Evolutionary conservation across 2,113 vertebrate species (phyloP).

Genomic region (Maccullochella peelii): DNA sequence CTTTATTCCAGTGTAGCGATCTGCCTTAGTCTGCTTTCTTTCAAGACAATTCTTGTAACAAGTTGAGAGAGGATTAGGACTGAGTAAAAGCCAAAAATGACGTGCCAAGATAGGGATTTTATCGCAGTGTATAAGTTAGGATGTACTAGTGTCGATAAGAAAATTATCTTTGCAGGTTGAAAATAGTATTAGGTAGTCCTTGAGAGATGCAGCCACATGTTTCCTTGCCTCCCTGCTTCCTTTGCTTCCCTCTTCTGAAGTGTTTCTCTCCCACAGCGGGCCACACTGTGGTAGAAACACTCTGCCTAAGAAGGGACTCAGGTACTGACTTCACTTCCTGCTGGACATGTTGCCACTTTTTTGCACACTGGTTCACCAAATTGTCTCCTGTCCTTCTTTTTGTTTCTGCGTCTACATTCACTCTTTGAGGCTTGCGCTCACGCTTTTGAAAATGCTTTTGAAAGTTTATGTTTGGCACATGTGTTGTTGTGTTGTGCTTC

Average conservation of each 20-base stretch:
- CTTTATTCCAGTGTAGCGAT: neutral
- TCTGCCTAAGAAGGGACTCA: constrained; percentile 99
- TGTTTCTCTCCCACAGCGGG: constrained; percentile 93
- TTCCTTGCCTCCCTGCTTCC: constrained; percentile 42
- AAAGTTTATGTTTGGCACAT: constrained; percentile 52
- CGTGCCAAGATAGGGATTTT: constrained; percentile 1
- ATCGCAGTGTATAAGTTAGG: constrained; percentile 8
- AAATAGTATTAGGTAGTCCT: neutral
- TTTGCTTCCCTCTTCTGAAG: constrained; percentile 80
- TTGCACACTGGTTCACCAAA: constrained; percentile 47
- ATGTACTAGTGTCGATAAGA: neutral
- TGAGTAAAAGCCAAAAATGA: neutral
- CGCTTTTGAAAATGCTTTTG: constrained; percentile 31
- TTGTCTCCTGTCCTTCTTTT: constrained; percentile 30
- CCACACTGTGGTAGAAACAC: constrained; percentile 98
- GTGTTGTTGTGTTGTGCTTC: constrained; percentile 64
- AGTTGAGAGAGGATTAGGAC: neutral
- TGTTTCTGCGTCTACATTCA: constrained; percentile 41
- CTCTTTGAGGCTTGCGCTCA: constrained; percentile 56
- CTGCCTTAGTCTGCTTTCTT: neutral
- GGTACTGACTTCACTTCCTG: constrained; percentile 86
- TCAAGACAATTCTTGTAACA: neutral
- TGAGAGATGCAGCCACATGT: constrained; percentile 45
- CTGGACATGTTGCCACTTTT: constrained; percentile 58
- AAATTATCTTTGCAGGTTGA: neutral